A percentile compares a stretch with the other conserved stretches of the same genome.
These are phyloP conservation scores for Heliothis peltigera DNA, from an alignment of 2,888 invertebrate species.

Conservation along the genomic window DNA sequence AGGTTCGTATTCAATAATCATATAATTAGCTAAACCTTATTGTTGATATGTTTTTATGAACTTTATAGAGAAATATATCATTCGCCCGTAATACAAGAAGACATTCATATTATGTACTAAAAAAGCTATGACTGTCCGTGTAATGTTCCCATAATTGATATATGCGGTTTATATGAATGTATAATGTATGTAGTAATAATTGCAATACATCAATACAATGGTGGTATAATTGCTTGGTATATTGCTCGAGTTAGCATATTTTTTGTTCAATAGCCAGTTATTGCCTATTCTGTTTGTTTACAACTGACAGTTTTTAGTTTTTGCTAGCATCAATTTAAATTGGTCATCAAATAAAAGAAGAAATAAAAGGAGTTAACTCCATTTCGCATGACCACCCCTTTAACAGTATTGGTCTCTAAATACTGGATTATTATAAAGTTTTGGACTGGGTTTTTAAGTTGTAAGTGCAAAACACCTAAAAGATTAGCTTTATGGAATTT, in stretches of 20 bases:
- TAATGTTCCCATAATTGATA: slow-evolving; percentile 13
- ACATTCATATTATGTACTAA: slow-evolving; percentile 5
- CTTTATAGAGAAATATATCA: not conserved
- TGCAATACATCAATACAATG: not conserved
- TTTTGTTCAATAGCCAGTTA: not conserved
- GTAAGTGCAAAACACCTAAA: too few relatives aligned
- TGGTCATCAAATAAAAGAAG: too few relatives aligned
- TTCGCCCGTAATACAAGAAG: not conserved
- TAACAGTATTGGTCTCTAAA: not conserved
- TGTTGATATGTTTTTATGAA: not conserved
- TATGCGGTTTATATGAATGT: not conserved
- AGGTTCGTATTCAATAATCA: too few relatives aligned
- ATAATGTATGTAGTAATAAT: slow-evolving; percentile 9
- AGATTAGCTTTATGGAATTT: too few relatives aligned
- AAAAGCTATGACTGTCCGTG: not conserved
- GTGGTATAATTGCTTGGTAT: not conserved
- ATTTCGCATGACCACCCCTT: too few relatives aligned
- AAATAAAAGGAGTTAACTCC: too few relatives aligned
- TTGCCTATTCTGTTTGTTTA: not conserved
- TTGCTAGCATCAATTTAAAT: not conserved
- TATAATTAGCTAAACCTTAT: not conserved
- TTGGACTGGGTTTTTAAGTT: too few relatives aligned
- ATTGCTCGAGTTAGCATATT: slow-evolving; percentile 15
- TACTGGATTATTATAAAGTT: not conserved
- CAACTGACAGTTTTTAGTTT: not conserved